A percentile compares a stretch with the other conserved stretches of the same genome.
phyloP scores from a whole-genome alignment of 1,140 invertebrate genomes.

The Microvelia longipes region DNA sequence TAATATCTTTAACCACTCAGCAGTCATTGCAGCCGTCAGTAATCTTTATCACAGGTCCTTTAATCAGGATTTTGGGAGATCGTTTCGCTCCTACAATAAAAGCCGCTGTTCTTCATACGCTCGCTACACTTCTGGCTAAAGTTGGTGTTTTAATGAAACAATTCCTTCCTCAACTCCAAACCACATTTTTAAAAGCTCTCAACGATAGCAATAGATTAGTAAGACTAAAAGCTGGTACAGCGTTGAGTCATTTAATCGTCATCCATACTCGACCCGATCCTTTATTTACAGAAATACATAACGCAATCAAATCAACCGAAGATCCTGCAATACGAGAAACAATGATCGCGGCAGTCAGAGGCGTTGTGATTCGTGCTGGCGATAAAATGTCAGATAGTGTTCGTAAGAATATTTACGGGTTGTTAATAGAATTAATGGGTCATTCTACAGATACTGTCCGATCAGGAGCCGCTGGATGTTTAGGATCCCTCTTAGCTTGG shows the following conservation, averaged over 20 bases:
- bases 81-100: slow-evolving; percentile 83
- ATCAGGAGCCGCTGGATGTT: slow-evolving; percentile 65
- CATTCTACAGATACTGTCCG: slow-evolving; percentile 67
- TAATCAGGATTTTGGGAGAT: slow-evolving; percentile 94
- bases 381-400: slow-evolving; percentile 75
- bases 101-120: slow-evolving; percentile 84
- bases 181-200: slow-evolving; percentile 88
- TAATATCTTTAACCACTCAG: slow-evolving; percentile 72
- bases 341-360: slow-evolving; percentile 74
- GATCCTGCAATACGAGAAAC: slow-evolving; percentile 76
- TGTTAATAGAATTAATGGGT: slow-evolving; percentile 48
- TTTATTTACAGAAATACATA: slow-evolving; percentile 78
- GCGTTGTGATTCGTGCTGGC: slow-evolving; percentile 64
- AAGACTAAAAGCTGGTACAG: slow-evolving; percentile 72
- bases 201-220: slow-evolving; percentile 77
- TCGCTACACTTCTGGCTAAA: slow-evolving; percentile 80
- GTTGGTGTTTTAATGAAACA: slow-evolving; percentile 87
- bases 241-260: slow-evolving; percentile 71
- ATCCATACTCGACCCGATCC: slow-evolving; percentile 81
- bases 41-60: slow-evolving; percentile 89
- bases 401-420: slow-evolving; percentile 55
- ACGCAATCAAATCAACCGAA: slow-evolving; percentile 65
- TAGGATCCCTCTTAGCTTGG: slow-evolving; percentile 68
- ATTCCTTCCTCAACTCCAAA: slow-evolving; percentile 94
- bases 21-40: slow-evolving; percentile 84